Evolutionary conservation across 2,797 vertebrate species (phyloP).

Genomic region (Thunnus albacares): DNA sequence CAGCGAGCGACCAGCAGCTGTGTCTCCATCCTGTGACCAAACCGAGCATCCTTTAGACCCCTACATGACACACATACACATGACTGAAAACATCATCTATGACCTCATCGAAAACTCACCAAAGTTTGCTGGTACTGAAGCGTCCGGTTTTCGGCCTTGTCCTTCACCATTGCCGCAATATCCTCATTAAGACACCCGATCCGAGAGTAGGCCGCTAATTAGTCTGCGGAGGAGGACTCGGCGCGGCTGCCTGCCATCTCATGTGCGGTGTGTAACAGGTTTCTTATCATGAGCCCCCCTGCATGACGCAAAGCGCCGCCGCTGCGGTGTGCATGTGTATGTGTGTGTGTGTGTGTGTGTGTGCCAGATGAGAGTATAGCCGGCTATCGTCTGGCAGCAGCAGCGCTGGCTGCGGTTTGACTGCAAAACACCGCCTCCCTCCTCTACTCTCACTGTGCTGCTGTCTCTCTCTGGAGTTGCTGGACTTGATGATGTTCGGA

Average conservation of each 20-base stretch:
- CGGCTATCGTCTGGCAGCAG: constrained; percentile 65
- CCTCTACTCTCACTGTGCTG: constrained; percentile 47
- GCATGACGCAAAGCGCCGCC: constrained; percentile 54
- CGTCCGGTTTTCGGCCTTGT: constrained; percentile 79
- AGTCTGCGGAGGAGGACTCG: constrained; percentile 45
- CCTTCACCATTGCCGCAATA: constrained; percentile 82
- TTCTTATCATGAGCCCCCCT: constrained; percentile 32
- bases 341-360: not conserved
- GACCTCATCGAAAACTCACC: constrained; percentile 79
- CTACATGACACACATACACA: not conserved
- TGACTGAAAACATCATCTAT: constrained; percentile 25
- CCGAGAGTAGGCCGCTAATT: constrained; percentile 43
- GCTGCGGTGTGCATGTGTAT: not conserved
- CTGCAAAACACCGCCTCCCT: constrained; percentile 74
- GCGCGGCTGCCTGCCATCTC: constrained; percentile 50
- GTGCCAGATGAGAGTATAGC: constrained; percentile 59
- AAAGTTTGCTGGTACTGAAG: constrained; percentile 89
- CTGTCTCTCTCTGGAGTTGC: constrained; percentile 54
- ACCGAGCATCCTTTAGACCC: constrained; percentile 7
- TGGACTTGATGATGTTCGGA: constrained; percentile 41
- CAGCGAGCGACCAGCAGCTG: constrained; percentile 36
- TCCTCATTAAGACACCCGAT: constrained; percentile 60
- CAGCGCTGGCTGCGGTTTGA: constrained; percentile 58
- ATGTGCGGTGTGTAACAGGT: constrained; percentile 74
- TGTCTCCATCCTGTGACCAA: constrained; percentile 34